Percentiles rank a stretch among this genome's conserved stretches.
phyloP scores from a whole-genome alignment of 2,113 vertebrate species.

The Notothenia coriiceps region DNA sequence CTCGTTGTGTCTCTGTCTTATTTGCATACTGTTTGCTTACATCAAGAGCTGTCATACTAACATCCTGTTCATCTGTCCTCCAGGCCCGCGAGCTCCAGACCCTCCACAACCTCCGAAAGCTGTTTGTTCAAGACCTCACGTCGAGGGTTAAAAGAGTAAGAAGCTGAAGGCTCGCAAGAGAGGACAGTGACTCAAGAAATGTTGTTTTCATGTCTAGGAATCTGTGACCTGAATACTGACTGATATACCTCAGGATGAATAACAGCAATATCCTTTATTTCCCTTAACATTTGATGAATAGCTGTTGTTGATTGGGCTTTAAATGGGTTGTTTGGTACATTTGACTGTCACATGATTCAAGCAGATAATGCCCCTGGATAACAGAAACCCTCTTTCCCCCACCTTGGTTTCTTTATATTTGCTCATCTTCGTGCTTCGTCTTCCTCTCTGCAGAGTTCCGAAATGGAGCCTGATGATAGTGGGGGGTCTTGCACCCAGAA shows the following conservation, averaged over 20 bases:
- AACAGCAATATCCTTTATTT: not conserved
- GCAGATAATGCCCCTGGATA: not conserved
- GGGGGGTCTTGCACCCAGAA: conserved; percentile 95
- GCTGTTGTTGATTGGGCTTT: not conserved
- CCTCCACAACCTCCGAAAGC: conserved; percentile 97
- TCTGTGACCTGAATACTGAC: not conserved
- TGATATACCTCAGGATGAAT: not conserved
- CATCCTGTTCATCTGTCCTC: conserved; percentile 26
- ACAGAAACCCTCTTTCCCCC: not conserved
- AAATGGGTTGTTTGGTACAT: not conserved
- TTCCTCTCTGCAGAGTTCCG: conserved; percentile 87
- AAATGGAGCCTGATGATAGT: conserved; percentile 94
- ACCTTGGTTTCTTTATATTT: not conserved
- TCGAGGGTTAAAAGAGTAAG: conserved; percentile 95
- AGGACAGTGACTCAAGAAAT: not conserved
- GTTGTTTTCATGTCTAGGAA: not conserved
- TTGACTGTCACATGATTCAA: not conserved
- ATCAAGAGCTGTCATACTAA: conserved; percentile 3
- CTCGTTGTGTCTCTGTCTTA: not conserved
- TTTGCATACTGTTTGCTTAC: too few species aligned
- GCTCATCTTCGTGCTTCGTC: not conserved
- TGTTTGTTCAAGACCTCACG: conserved; percentile 97
- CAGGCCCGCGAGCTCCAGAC: conserved; percentile 95
- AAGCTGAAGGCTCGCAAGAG: not conserved
- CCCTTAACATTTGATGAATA: not conserved